Conservation (phyloP, 2,888 invertebrate genomes). For the Dione vanillae region DNA sequence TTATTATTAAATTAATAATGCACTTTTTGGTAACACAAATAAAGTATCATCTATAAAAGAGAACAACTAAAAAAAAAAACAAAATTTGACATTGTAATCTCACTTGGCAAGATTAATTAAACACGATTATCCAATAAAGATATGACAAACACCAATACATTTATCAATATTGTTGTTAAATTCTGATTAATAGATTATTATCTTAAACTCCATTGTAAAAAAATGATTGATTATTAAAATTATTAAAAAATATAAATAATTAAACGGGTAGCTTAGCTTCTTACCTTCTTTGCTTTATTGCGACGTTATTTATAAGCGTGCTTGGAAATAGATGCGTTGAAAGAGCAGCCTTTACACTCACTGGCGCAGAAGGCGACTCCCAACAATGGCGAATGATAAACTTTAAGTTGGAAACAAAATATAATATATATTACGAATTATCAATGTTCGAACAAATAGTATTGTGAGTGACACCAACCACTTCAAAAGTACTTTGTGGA, state of each 20-base stretch:
- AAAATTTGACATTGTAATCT: constrained; percentile 12
- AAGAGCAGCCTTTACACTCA: constrained; percentile 82
- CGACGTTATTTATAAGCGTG: constrained; percentile 36
- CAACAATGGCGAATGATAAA: constrained; percentile 67
- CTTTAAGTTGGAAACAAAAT: constrained; percentile 52
- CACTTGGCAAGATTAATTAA: constrained; percentile 17
- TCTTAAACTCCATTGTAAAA: background rate
- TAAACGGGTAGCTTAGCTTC: constrained; percentile 17
- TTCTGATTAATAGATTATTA: constrained; percentile 35
- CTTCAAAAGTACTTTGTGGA: constrained; percentile 61
- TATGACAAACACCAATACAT: constrained; percentile 23
- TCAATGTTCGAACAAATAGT: constrained; percentile 59
- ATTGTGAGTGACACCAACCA: constrained; percentile 58
- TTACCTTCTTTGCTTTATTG: constrained; percentile 36
- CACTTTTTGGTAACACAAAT: no score
- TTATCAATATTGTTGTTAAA: constrained; percentile 27
- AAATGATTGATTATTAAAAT: constrained; percentile 9
- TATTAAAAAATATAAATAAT: background rate
- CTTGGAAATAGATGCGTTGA: constrained; percentile 60
- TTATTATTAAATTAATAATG: background rate
- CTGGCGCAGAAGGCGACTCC: constrained; percentile 82
- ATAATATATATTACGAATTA: constrained; percentile 53
- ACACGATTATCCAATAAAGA: background rate
- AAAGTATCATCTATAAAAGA: no score
- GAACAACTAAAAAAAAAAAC: background rate